These are phyloP conservation scores for Lagopus leucura DNA, from an alignment of 2,113 vertebrate genomes.

Conservation along the genomic window DNA sequence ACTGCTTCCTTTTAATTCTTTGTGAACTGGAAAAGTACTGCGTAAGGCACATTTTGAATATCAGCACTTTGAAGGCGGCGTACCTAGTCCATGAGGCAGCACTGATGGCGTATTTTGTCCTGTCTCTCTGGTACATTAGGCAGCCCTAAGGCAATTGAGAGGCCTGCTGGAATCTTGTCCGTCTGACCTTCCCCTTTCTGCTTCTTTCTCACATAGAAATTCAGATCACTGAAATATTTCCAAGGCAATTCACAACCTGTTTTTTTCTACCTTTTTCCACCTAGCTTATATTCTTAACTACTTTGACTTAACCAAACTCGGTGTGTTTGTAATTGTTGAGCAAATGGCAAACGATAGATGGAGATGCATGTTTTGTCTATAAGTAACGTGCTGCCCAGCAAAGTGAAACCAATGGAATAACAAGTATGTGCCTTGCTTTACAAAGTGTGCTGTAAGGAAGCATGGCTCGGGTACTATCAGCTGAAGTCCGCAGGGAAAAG, in stretches of 20 bases:
- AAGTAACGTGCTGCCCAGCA: background rate
- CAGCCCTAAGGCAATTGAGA: slow-evolving; percentile 31
- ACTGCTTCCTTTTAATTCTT: background rate
- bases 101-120: slow-evolving; percentile 42
- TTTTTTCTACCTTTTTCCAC: background rate
- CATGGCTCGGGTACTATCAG: background rate
- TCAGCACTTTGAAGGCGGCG: background rate
- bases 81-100: slow-evolving; percentile 23
- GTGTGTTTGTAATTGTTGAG: background rate
- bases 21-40: background rate
- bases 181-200: background rate
- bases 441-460: background rate
- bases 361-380: background rate
- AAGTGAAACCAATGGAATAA: accelerated
- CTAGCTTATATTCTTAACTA: background rate
- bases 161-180: background rate
- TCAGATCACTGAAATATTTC: background rate
- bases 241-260: background rate
- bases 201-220: background rate
- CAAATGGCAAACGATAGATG: background rate
- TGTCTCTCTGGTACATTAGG: slow-evolving; percentile 20
- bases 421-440: background rate
- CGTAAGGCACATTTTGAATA: background rate
- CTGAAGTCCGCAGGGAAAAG: background rate
- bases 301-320: background rate